Evolutionary conservation across 2,113 vertebrate genomes (phyloP), one percentile per base, ranked within the genome.

Genomic region (Saccopteryx bilineata): DNA sequence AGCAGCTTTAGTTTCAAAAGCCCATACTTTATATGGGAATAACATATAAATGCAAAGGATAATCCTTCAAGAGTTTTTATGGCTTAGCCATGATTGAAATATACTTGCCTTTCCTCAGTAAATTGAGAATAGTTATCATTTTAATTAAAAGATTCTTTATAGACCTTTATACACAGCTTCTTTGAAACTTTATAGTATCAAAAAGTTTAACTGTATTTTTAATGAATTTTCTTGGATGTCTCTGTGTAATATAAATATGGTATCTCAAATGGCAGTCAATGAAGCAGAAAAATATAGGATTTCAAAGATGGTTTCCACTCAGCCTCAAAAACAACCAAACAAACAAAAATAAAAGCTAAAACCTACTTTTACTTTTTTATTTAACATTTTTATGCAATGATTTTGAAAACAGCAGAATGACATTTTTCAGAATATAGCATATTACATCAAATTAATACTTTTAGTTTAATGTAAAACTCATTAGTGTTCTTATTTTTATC

Each of bases 381-480:
- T 87, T 33, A 23, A 87, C 5, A 76, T 71, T 54, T 76, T 66
- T 91, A 65, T 48, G 56, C 39, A 19, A 18, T 84, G 33, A 39
- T 87, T 91, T 86, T 93, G 7, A 87, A 84, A 94, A 91, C 23
- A 80, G 15, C 2, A 89, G 31, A 11, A 79, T 12, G 5, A 18
- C 8, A 83, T 95, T n/a, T 91, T 89, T 86, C 11, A 63, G 5
- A 90, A 83, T 83, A 89, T 28, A 83, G 5, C 10, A 13, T 83
- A 65, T 74, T 31, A 71, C 15, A 63, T 93, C 21, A 79, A 60
- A n/a, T 69, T 75, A 18, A 46, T 46, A 48, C 39, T 71, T 94
- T 65, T 24, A 68, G 15, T 58, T 95, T 52, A 74, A 66, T 24
- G 24, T 69, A 92, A 93, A 79, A 76, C 54, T 86, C 46, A 92